Percentiles rank a stretch among this genome's conserved stretches.
phyloP scores from a whole-genome alignment of 2,797 vertebrate genomes.

The Dendrocincla tyrannina region DNA sequence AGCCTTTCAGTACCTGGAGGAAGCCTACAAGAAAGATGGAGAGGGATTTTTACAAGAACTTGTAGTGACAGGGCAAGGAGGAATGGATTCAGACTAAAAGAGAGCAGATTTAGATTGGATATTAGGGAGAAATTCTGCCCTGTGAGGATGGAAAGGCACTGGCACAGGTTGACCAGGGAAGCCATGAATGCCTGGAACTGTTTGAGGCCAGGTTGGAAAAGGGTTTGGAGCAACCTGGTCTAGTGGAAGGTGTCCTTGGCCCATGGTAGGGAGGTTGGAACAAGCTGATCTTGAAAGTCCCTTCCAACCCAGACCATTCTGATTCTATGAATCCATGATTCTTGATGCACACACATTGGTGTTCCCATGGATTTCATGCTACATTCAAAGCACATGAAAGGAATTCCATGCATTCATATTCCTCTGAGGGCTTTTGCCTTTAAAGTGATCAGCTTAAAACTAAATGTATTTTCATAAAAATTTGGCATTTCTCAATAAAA shows the following conservation, averaged over 20 bases:
- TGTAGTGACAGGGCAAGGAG: not conserved
- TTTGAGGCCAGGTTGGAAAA: accelerated
- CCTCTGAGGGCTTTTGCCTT: accelerated
- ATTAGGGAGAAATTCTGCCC: not conserved
- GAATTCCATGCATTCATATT: not conserved
- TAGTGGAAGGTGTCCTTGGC: accelerated
- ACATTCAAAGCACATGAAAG: not conserved
- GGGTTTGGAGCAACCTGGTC: accelerated
- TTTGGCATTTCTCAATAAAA: not conserved
- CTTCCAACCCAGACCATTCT: not conserved
- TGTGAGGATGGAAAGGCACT: not conserved
- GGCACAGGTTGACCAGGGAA: accelerated
- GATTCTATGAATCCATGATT: no score
- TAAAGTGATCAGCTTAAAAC: not conserved
- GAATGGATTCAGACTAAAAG: not conserved
- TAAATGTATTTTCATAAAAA: not conserved
- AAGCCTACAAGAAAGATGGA: not conserved
- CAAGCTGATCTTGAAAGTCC: not conserved
- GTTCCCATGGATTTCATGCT: not conserved
- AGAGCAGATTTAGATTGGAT: not conserved
- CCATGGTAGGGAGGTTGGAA: no score
- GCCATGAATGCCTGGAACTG: not conserved
- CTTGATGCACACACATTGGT: not conserved
- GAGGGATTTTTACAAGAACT: not conserved
- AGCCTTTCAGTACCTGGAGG: accelerated